Percentiles rank a stretch among this genome's conserved stretches.
phyloP scores from a whole-genome alignment of 2,888 invertebrate species.

The Dasysyrphus albostriatus region DNA sequence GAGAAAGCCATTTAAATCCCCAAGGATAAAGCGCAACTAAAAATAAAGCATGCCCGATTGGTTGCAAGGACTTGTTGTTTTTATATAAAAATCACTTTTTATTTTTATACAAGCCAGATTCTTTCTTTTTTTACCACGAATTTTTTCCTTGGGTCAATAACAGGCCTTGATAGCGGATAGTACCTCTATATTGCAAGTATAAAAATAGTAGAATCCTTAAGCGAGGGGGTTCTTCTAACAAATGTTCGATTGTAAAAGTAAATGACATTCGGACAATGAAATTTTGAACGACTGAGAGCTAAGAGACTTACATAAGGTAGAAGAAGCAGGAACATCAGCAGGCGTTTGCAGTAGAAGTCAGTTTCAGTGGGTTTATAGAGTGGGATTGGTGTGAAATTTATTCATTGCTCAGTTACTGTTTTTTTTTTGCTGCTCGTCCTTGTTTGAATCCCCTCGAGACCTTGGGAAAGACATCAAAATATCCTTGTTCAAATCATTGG shows the following conservation, averaged over 20 bases:
- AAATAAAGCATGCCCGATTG: not conserved
- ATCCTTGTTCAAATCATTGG: conserved; percentile 76
- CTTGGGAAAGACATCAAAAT: conserved; percentile 72
- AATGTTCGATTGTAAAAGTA: conserved; percentile 75
- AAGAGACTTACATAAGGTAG: conserved; percentile 51
- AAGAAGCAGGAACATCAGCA: conserved; percentile 60
- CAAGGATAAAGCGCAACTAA: conserved; percentile 48
- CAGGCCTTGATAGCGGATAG: not conserved
- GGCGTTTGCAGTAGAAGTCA: conserved; percentile 19
- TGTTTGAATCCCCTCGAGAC: conserved; percentile 59
- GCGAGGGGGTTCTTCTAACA: conserved; percentile 53
- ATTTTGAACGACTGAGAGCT: conserved; percentile 67
- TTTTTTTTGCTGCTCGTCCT: conserved; percentile 52
- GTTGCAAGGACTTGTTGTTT: too few species aligned
- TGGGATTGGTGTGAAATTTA: conserved; percentile 70
- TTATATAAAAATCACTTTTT: too few species aligned
- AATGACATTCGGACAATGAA: conserved; percentile 76
- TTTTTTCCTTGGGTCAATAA: not conserved
- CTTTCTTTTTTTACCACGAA: not conserved
- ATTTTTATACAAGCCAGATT: too few species aligned
- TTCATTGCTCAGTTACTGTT: conserved; percentile 58
- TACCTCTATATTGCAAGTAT: not conserved
- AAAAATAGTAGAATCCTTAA: conserved; percentile 19
- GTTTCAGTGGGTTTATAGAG: not conserved
- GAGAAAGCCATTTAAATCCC: conserved; percentile 72